Base-by-base conservation (phyloP, 1,140 invertebrate genomes). In the Bombyx mori region DNA sequence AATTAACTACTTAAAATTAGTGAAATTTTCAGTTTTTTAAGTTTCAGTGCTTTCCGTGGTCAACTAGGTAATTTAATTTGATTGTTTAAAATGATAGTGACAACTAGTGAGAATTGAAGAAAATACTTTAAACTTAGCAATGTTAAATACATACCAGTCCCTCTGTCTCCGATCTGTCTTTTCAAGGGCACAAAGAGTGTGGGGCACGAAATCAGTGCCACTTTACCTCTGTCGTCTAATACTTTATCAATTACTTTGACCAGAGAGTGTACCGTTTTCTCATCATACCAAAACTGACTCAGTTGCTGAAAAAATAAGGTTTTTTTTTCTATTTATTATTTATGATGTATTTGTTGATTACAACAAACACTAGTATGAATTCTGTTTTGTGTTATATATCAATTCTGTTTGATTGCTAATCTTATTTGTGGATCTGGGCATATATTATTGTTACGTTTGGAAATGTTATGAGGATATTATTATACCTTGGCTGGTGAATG, bases 241-340 rank as follows among this genome's bases (percentile, higher is more conserved):
- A 91, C 63, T 61, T 81, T 76, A 55, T 88, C 66, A 12, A 92
- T 92, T 64, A 94, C 92, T 65, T 90, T 89, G 0, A 93, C 91
- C 1, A 98, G 83, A 10, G 74, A 80, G 51, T 91, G 79, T 54
- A 94, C 91, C 10, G 97, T 98, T 12, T 89, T 73, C 43, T 95
- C 91, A 75, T 95, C 91, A 75, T 98, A 99, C 97, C 97, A 99
- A 89, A 99, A 98, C 83, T 99, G 97, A 77, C 96, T 98, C 26
- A 98, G 82, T 96, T 98, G 96, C 97, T 98, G 75, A 4, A 91
- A 91, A 53, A 44, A 56, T 61, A 26, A 63, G 48, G 43, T 46
- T 57, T 35, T 35, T 35, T 35, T 35, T 1, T 5, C 1, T 35
- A 35, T 35, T 35, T 35, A 35, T 35, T 35, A 35, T 35, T 5